A percentile compares a stretch with the other conserved stretches of the same genome.
phyloP scores from a whole-genome alignment of 2,888 invertebrate species.

The Scaptodrosophila latifasciaeformis region DNA sequence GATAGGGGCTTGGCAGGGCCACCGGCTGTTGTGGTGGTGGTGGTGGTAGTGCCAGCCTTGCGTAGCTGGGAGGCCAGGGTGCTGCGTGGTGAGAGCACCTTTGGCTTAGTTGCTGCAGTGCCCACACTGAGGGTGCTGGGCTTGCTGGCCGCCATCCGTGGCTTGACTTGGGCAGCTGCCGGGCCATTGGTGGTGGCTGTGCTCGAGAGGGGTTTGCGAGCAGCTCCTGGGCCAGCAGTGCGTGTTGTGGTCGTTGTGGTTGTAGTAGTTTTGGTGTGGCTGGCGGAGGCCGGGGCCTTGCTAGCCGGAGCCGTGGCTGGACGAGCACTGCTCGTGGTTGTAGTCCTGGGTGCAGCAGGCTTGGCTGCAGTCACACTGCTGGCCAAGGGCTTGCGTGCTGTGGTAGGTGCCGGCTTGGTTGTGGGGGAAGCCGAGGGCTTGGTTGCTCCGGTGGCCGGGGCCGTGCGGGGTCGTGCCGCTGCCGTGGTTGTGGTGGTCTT shows the following conservation, averaged over 20 bases:
- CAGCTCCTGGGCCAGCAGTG: constrained; percentile 21
- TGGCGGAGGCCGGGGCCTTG: constrained; percentile 23
- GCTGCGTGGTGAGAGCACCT: constrained; percentile 66
- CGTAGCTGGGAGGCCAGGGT: constrained; percentile 67
- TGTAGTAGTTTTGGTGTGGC: constrained; percentile 26
- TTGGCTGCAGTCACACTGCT: constrained; percentile 34
- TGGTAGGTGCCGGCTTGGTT: constrained; percentile 30
- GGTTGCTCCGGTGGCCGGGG: constrained; percentile 37
- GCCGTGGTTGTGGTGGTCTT: constrained; percentile 26
- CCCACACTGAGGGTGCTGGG: constrained; percentile 26
- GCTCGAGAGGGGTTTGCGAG: constrained; percentile 29
- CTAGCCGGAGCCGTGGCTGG: constrained; percentile 46
- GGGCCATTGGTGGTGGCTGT: constrained; percentile 23
- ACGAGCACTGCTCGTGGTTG: constrained; percentile 31
- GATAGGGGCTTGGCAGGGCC: constrained; percentile 55
- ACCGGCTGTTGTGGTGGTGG: constrained; percentile 29
- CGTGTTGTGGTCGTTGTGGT: constrained; percentile 32
- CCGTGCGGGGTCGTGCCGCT: constrained; percentile 58
- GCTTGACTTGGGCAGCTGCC: constrained; percentile 31
- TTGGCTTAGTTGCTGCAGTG: constrained; percentile 53
- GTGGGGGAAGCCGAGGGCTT: constrained; percentile 29
- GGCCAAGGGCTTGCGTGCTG: constrained; percentile 42
- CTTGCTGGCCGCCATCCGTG: constrained; percentile 49
- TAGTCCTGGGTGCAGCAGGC: constrained; percentile 28
- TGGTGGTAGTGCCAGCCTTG: constrained; percentile 39